phyloP scores from a whole-genome alignment of 2,113 vertebrate species.

The Passer domesticus region DNA sequence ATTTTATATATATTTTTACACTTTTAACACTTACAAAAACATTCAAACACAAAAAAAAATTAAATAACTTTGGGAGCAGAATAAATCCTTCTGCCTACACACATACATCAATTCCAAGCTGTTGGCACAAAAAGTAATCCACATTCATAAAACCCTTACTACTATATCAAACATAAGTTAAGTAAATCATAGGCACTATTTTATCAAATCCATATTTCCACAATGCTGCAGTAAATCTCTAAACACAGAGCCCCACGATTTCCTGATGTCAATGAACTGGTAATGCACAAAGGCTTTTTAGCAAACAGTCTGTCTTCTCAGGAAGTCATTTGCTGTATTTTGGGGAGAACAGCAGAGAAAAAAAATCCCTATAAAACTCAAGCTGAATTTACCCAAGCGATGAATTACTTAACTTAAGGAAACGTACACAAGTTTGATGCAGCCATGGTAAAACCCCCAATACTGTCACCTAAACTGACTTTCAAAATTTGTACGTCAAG shows the following conservation, averaged over 20 bases:
- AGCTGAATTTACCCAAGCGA: constrained; percentile 59
- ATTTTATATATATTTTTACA: constrained; percentile 74
- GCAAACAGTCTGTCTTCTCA: constrained; percentile 72
- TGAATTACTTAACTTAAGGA: constrained; percentile 65
- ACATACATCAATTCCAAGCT: constrained; percentile 81
- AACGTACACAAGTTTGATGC: constrained; percentile 55
- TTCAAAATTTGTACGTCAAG: constrained; percentile 28
- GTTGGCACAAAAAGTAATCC: constrained; percentile 89
- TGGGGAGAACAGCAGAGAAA: constrained; percentile 65
- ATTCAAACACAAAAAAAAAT: constrained; percentile 82
- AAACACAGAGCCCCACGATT: constrained; percentile 74
- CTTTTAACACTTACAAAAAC: constrained; percentile 86
- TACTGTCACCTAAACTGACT: constrained; percentile 45
- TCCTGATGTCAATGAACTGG: constrained; percentile 75
- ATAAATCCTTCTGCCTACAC: constrained; percentile 82
- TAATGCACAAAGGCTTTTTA: constrained; percentile 72
- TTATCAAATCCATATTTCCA: constrained; percentile 79
- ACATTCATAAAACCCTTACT: constrained; percentile 84
- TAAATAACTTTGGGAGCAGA: constrained; percentile 86
- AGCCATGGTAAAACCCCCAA: constrained; percentile 66
- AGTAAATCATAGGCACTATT: constrained; percentile 98
- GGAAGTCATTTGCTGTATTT: constrained; percentile 64
- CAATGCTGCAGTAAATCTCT: constrained; percentile 73
- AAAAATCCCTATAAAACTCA: constrained; percentile 64
- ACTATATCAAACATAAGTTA: constrained; percentile 83